phyloP scores from a whole-genome alignment of 2,113 vertebrate species.

The Pardalotus punctatus region DNA sequence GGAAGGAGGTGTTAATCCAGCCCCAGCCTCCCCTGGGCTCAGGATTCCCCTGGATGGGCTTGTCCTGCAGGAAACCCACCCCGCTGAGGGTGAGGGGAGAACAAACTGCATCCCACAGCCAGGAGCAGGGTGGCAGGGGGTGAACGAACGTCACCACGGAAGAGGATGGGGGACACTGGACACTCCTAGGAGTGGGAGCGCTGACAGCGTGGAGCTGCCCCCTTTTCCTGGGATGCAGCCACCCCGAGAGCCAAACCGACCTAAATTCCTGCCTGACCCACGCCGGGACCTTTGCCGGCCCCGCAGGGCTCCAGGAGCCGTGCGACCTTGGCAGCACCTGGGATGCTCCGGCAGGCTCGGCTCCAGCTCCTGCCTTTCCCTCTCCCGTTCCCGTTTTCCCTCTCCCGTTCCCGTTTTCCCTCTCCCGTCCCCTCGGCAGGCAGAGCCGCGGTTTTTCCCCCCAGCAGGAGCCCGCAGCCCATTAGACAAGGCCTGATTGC shows the following conservation, averaged over 20 bases:
- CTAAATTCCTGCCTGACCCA: accelerated
- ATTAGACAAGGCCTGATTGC: constrained; percentile 66
- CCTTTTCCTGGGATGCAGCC: not conserved
- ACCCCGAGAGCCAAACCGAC: accelerated
- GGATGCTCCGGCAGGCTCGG: not conserved
- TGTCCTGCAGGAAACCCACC: not conserved
- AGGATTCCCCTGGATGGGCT: not conserved
- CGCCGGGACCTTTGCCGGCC: not conserved
- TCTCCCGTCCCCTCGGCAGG: not conserved
- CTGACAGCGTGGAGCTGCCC: not conserved
- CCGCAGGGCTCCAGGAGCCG: accelerated
- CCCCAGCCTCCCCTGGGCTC: not conserved
- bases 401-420: not conserved
- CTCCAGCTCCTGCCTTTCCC: not conserved
- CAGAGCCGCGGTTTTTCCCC: constrained; percentile 13
- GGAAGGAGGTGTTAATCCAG: not conserved
- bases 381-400: not conserved
- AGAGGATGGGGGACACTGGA: accelerated
- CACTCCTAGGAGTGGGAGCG: accelerated
- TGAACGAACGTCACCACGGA: accelerated
- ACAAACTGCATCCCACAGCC: not conserved
- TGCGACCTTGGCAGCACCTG: accelerated
- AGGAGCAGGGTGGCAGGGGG: accelerated
- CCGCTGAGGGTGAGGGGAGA: not conserved
- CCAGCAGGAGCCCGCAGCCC: constrained; percentile 46